A percentile compares a stretch with the other conserved stretches of the same genome.
Evolutionary conservation across 2,797 vertebrate species (phyloP).

Genomic region (Sarcophilus harrisii): DNA sequence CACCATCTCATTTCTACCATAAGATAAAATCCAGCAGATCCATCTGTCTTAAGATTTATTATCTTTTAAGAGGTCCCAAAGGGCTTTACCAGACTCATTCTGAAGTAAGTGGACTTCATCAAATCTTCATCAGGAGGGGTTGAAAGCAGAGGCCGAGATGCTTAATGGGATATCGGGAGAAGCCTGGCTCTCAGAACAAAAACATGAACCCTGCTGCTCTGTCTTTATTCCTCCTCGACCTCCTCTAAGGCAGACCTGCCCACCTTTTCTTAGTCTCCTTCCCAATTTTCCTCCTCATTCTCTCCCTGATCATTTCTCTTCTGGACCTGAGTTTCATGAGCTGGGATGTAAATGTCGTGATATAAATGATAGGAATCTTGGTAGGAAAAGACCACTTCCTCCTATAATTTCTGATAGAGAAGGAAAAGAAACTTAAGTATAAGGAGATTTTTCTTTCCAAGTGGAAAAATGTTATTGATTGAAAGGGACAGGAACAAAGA

Average conservation of each 20-base stretch:
- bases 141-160: neutral
- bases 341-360: neutral
- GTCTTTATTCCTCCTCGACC: neutral
- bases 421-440: neutral
- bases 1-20: neutral
- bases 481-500: neutral
- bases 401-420: neutral
- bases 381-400: neutral
- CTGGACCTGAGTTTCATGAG: neutral
- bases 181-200: neutral
- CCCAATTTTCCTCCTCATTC: neutral
- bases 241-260: neutral
- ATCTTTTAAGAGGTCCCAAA: neutral
- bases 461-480: neutral
- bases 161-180: neutral
- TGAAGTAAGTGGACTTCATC: neutral
- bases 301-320: neutral
- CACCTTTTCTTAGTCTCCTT: neutral
- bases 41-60: neutral
- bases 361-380: neutral
- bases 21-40: neutral
- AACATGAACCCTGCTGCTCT: neutral
- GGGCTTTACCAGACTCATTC: neutral
- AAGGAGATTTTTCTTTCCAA: neutral
- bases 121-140: neutral